Base-by-base conservation (phyloP, 2,888 invertebrate species). In the Pantelozetes paolii region DNA sequence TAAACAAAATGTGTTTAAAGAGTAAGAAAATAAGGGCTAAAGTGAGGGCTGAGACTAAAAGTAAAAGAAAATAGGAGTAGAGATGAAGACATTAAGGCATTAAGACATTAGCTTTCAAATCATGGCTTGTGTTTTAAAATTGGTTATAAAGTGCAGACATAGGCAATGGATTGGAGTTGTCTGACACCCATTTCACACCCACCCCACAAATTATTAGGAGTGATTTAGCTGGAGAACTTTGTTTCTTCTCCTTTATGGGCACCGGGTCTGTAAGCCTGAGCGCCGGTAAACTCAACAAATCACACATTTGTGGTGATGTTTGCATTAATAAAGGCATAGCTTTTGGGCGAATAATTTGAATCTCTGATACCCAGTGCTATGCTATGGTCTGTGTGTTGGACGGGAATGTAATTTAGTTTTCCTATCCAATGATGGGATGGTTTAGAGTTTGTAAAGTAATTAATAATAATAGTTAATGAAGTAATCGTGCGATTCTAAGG, bases 381-480 rank as follows among this genome's bases (percentile, higher is more conserved):
- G 45, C 15, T n/a, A 20, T 18, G 20, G 48, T 20, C 48, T n/a
- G 20, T 48, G 48, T n/a, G 20, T 48, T 20, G 48, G 59, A 20
- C 23, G 30, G 59, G 20, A 11, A 54, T 28, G 28, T 59, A 59
- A 59, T 59, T 59, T 59, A 59, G 59, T 30, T 23, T 26, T 59
- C 20, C 9, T n/a, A n/a, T n/a, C n/a, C n/a, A n/a, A n/a, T n/a
- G 59, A 59, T 28, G 59, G 59, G 59, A 59, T 59, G 59, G 59
- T 59, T 26, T 59, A 59, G 59, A 59, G 28, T 59, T 28, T 59
- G 59, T 59, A 59, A 59, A 59, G 59, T 59, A 59, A 59, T 59
- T 59, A 59, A 59, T 59, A 59, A 59, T 59, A 59, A 59, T 59
- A 30, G 59, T 59, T 59, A 59, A 59, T 59, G 59, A 59, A 59